Evolutionary conservation across 2,113 vertebrate species (phyloP).

Genomic region (Aviceda subcristata): DNA sequence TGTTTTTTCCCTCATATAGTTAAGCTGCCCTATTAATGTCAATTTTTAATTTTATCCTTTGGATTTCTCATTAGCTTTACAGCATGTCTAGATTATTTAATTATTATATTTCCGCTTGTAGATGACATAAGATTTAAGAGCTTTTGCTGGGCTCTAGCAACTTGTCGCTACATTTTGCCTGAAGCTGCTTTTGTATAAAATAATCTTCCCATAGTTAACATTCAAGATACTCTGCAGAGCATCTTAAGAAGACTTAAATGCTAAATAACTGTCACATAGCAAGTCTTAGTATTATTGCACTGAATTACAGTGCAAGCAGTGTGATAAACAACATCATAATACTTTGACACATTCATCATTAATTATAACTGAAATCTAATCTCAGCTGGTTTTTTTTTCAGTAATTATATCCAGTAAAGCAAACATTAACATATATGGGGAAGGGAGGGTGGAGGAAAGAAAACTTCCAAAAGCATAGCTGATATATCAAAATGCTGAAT

Average conservation of each 20-base stretch:
- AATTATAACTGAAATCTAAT: slow-evolving; percentile 64
- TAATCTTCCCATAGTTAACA: slow-evolving; percentile 61
- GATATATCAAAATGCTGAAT: slow-evolving; percentile 36
- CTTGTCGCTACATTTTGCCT: slow-evolving; percentile 44
- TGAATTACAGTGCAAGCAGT: slow-evolving; percentile 52
- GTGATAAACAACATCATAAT: slow-evolving; percentile 67
- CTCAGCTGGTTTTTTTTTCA: slow-evolving; percentile 42
- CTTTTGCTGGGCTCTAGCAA: slow-evolving; percentile 31
- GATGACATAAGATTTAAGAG: slow-evolving; percentile 55
- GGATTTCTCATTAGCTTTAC: slow-evolving; percentile 53
- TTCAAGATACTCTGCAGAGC: slow-evolving; percentile 42
- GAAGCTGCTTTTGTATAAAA: slow-evolving; percentile 59
- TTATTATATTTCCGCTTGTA: slow-evolving; percentile 44
- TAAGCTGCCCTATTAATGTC: slow-evolving; percentile 42
- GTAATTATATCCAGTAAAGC: slow-evolving; percentile 43
- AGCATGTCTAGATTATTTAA: slow-evolving; percentile 55
- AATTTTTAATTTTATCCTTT: slow-evolving; percentile 52
- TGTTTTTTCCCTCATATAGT: not conserved
- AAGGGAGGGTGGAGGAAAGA: not conserved
- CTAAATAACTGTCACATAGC: slow-evolving; percentile 64
- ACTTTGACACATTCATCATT: slow-evolving; percentile 54
- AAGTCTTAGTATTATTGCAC: slow-evolving; percentile 49
- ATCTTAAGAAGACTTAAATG: slow-evolving; percentile 61
- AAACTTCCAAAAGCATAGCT: not conserved
- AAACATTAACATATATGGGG: slow-evolving; percentile 1